These are phyloP conservation scores for Rutpela maculata DNA, from an alignment of 2,888 invertebrate species.

Conservation along the genomic window DNA sequence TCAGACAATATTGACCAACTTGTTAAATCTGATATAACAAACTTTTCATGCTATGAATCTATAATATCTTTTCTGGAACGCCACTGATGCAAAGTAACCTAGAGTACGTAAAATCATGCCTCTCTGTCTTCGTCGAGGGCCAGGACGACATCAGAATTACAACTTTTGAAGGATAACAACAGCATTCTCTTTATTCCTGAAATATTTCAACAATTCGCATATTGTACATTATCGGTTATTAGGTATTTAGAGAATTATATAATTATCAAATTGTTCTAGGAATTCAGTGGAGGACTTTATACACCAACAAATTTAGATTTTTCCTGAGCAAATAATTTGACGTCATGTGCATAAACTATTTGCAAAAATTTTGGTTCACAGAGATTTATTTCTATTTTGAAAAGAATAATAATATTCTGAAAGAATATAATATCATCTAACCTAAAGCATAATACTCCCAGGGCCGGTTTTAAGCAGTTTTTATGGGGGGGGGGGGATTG, in stretches of 20 bases:
- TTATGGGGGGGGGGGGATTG: no score
- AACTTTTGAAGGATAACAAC: constrained; percentile 34
- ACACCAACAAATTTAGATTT: constrained; percentile 8
- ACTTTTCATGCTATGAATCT: no score
- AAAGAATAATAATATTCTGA: no score
- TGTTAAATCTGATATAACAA: no score
- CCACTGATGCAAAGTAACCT: constrained; percentile 26
- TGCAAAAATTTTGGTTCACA: no score
- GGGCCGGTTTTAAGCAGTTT: no score
- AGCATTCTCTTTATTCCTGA: constrained; percentile 34
- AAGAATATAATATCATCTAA: no score
- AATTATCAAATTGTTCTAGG: constrained; percentile 28
- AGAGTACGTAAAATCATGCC: constrained; percentile 22
- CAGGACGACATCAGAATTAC: constrained; percentile 34
- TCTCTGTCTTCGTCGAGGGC: constrained; percentile 25
- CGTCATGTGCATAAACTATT: no score
- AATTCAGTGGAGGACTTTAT: constrained; percentile 1
- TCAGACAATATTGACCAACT: no score
- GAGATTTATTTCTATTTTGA: no score
- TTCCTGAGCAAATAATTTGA: not conserved
- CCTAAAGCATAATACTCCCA: no score
- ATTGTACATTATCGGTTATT: constrained; percentile 35
- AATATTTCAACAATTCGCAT: constrained; percentile 33
- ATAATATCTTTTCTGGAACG: not conserved
- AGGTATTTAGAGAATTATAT: constrained; percentile 36